Evolutionary conservation across 2,113 vertebrate species (phyloP), one percentile per base, ranked within the genome.

Genomic region (Talpa occidentalis): DNA sequence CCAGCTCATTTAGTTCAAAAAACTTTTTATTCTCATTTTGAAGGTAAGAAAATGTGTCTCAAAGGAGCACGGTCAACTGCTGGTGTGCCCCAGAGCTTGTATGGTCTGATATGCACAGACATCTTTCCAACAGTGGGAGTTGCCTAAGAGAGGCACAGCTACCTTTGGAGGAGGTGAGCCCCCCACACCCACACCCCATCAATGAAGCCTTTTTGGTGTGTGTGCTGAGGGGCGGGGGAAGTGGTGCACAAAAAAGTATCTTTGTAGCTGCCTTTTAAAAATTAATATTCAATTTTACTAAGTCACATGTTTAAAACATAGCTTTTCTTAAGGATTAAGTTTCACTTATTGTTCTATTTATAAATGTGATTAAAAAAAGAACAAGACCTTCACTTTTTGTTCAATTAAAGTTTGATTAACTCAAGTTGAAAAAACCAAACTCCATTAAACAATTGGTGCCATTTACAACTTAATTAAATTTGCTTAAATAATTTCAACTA

Each of bases 381-480:
- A 88, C n/a, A 74, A 82, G 69, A 79, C 70, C 44, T 96, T 93
- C 70, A 85, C 69, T 79, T 94, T 92, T 91, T 40, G 54, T 91
- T 91, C 91, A 94, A 30, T 95, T 95, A 95, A 89, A 91, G 78
- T 95, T 96, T 95, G 78, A 96, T 96, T 91, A 95, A 94, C 79
- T 97, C 76, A 88, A 67, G 70, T 80, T 80, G 86, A 37, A 86
- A 93, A 89, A 93, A 79, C 16, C 44, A 74, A 93, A 95, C 66
- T 93, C 62, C 52, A 83, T 94, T 62, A 87, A 95, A 95, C n/a
- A 91, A 85, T 86, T 59, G 35, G 76, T 72, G 47, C 74, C 93
- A 76, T 88, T 95, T 95, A 95, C 74, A 93, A 90, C 49, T 94
- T 96, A 95, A 96, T 96, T 96, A 96, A 94, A 94, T 96, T 94